Percentiles rank a stretch among this genome's conserved stretches.
These are phyloP conservation scores for Drymodes brunneopygia DNA, from an alignment of 2,113 vertebrate species.

Conservation along the genomic window DNA sequence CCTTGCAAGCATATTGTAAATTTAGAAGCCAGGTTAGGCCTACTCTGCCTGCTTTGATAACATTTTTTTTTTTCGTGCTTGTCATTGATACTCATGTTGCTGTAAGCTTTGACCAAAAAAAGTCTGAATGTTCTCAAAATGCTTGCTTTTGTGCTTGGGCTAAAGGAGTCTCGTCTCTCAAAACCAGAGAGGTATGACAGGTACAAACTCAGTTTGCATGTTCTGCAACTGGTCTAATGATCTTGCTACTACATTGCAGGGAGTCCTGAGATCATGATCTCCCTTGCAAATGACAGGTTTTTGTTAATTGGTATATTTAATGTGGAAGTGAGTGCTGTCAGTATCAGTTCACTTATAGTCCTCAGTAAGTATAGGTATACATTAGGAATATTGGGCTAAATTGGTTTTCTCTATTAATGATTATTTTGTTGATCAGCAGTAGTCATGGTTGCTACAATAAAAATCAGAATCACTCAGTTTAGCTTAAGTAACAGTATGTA, in stretches of 20 bases:
- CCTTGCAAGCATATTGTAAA: not conserved
- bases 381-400: not conserved
- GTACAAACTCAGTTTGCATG: not conserved
- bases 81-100: not conserved
- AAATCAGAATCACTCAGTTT: not conserved
- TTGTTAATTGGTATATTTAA: not conserved
- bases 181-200: not conserved
- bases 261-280: not conserved
- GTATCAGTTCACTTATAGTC: not conserved
- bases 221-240: not conserved
- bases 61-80: not conserved
- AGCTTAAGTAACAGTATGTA: not conserved
- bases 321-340: not conserved
- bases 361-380: not conserved
- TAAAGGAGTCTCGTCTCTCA: not conserved
- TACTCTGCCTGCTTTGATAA: not conserved
- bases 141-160: conserved; percentile 16
- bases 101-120: not conserved
- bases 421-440: not conserved
- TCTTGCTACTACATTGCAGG: not conserved
- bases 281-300: not conserved
- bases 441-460: not conserved
- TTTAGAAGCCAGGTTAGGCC: not conserved
- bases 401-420: not conserved
- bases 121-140: not conserved